Evolutionary conservation across 23 tunicate species (phyloP).

Genomic region (Trididemnum clinides): DNA sequence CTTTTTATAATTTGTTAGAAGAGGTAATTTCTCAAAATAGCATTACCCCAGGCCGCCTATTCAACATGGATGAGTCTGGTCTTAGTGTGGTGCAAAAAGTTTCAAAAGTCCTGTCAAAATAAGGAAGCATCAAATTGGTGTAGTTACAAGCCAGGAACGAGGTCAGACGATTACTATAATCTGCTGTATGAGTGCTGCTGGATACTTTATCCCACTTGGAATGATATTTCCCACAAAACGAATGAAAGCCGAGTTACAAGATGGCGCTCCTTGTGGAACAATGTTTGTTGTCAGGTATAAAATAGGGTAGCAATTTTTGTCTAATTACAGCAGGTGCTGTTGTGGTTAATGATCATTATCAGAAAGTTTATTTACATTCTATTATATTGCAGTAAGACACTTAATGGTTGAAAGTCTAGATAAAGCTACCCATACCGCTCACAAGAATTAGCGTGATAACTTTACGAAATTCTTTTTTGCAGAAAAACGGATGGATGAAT

Average conservation of each 20-base stretch:
- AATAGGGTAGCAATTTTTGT: no score
- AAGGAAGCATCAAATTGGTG: slow-evolving; percentile 36
- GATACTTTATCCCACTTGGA: background rate
- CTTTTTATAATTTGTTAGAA: background rate
- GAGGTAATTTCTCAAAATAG: background rate
- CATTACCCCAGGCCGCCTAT: slow-evolving; percentile 8
- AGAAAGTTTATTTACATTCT: no score
- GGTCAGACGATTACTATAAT: slow-evolving; percentile 6
- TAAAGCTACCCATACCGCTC: no score
- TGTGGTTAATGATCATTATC: no score
- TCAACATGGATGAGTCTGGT: slow-evolving; percentile 36
- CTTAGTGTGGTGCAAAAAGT: slow-evolving; percentile 16
- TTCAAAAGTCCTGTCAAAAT: background rate
- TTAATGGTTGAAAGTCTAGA: no score
- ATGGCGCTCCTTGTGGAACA: slow-evolving; percentile 40
- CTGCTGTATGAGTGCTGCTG: slow-evolving; percentile 24
- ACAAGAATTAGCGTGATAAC: no score
- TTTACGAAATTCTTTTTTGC: no score
- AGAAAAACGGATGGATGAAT: no score
- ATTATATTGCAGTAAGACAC: no score
- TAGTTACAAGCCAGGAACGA: slow-evolving; percentile 21
- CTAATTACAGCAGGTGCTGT: no score
- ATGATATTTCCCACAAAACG: slow-evolving; percentile 10
- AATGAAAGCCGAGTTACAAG: background rate
- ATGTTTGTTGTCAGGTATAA: no score